Conservation (phyloP, 2,113 vertebrate species). For the Paramormyrops kingsleyae region DNA sequence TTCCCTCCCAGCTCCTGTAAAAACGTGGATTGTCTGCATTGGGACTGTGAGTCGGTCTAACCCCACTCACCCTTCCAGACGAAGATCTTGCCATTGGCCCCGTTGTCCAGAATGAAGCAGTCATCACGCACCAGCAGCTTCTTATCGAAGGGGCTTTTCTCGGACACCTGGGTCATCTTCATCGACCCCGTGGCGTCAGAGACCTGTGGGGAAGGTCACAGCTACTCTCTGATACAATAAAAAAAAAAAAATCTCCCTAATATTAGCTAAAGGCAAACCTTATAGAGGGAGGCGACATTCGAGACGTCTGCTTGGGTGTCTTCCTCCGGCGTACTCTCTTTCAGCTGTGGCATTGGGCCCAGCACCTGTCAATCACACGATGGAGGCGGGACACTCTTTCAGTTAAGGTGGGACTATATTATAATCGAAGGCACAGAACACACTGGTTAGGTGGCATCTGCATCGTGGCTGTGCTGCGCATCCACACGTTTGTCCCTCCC, state of each 20-base stretch:
- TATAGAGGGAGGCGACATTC: constrained; percentile 67
- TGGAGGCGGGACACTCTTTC: background rate
- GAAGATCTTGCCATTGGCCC: constrained; percentile 71
- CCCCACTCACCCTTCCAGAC: constrained; percentile 77
- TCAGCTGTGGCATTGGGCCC: constrained; percentile 66
- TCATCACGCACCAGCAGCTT: constrained; percentile 70
- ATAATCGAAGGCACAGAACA: background rate
- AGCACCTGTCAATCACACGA: constrained; percentile 61
- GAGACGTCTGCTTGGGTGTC: constrained; percentile 70
- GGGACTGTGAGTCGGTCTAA: too few species aligned
- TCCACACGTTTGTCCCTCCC: too few species aligned
- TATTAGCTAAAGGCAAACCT: constrained; percentile 47
- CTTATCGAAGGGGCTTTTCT: constrained; percentile 67
- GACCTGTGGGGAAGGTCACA: constrained; percentile 53
- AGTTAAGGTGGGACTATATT: background rate
- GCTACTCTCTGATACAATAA: background rate
- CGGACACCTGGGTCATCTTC: constrained; percentile 66
- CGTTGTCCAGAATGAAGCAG: constrained; percentile 86
- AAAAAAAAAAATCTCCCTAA: background rate
- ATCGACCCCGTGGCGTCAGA: constrained; percentile 73
- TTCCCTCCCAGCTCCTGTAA: background rate
- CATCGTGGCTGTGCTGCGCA: background rate
- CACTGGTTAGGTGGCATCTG: background rate
- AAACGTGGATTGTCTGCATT: background rate
- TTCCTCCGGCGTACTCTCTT: constrained; percentile 75